phyloP scores from a whole-genome alignment of 2,888 invertebrate species.

The Trichogramma dendrolimi region DNA sequence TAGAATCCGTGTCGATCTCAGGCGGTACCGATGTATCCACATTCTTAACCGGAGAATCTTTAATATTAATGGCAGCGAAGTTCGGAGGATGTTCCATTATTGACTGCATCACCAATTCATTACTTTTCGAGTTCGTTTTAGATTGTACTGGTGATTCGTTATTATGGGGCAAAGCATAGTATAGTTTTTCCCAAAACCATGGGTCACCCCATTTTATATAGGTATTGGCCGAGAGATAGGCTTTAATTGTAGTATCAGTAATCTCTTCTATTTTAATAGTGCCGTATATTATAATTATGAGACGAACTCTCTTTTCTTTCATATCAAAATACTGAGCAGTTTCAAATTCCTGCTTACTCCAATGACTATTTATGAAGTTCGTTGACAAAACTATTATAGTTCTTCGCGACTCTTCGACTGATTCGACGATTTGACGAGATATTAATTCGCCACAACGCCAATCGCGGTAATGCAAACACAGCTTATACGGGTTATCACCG shows the following conservation, averaged over 20 bases:
- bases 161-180: constrained; percentile 66
- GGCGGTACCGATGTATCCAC: too few species aligned
- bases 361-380: constrained; percentile 70
- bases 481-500: constrained; percentile 60
- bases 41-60: too few species aligned
- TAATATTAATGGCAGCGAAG: too few species aligned
- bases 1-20: too few species aligned
- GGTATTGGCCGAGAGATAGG: constrained; percentile 71
- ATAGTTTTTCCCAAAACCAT: constrained; percentile 76
- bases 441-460: constrained; percentile 71
- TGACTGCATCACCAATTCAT: too few species aligned
- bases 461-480: constrained; percentile 71
- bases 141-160: background rate
- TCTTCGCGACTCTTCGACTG: constrained; percentile 67
- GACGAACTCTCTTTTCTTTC: constrained; percentile 64
- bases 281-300: constrained; percentile 70
- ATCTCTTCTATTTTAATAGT: constrained; percentile 61
- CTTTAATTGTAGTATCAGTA: constrained; percentile 66
- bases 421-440: constrained; percentile 63
- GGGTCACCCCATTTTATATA: constrained; percentile 79
- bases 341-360: constrained; percentile 73
- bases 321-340: constrained; percentile 61
- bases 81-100: too few species aligned
- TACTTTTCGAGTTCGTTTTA: too few species aligned
- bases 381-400: constrained; percentile 68